These are phyloP conservation scores for Altica lythri DNA, from an alignment of 2,888 invertebrate genomes.

Conservation along the genomic window DNA sequence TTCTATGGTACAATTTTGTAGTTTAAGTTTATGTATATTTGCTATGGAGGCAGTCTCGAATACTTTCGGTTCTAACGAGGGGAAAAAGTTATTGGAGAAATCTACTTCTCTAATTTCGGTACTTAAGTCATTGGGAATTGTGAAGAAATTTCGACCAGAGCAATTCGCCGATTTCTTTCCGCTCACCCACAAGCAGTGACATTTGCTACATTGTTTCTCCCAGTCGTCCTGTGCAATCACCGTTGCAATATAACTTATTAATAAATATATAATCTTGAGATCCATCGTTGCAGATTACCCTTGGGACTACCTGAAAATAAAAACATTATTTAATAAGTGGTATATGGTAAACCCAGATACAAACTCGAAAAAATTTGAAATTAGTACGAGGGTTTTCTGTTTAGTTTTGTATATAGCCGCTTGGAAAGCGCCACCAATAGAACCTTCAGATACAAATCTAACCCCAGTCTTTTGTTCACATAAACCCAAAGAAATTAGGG, in stretches of 20 bases:
- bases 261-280: constrained; percentile 29
- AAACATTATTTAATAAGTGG: constrained; percentile 2
- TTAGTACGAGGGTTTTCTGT: no score
- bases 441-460: no score
- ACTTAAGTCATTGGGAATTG: constrained; percentile 75
- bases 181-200: constrained; percentile 84
- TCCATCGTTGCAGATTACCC: constrained; percentile 26
- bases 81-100: constrained; percentile 71
- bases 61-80: constrained; percentile 68
- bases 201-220: constrained; percentile 61
- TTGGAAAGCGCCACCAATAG: no score
- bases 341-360: no score
- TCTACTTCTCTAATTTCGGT: constrained; percentile 74
- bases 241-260: constrained; percentile 25
- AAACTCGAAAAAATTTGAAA: no score
- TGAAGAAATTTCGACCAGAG: constrained; percentile 60
- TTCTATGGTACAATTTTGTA: constrained; percentile 75
- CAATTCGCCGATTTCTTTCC: constrained; percentile 87
- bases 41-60: constrained; percentile 72
- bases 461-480: no score
- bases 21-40: constrained; percentile 79
- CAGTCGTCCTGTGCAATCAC: constrained; percentile 64
- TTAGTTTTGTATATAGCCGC: no score
- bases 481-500: no score
- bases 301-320: constrained; percentile 22